These are phyloP conservation scores for Ditylenchus weischeri DNA, from an alignment of 2,888 invertebrate species.

Conservation along the genomic window DNA sequence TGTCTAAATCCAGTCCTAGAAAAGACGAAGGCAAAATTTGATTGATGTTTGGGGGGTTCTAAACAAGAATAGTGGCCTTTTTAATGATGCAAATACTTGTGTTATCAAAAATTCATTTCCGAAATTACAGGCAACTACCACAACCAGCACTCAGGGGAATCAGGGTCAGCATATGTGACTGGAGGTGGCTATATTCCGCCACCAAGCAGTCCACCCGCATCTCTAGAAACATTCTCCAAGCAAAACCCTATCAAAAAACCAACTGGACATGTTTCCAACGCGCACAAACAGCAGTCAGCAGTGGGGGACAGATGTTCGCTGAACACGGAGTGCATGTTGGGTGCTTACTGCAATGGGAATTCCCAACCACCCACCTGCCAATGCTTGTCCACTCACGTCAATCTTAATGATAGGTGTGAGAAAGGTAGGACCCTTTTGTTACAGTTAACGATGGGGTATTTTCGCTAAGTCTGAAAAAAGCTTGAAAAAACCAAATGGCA, in stretches of 20 bases:
- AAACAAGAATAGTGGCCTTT: no score
- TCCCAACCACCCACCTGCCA: constrained; percentile 55
- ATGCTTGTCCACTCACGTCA: constrained; percentile 58
- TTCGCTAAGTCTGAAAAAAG: no score
- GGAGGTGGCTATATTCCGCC: background rate
- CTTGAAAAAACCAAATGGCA: no score
- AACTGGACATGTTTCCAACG: background rate
- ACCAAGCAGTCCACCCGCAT: background rate
- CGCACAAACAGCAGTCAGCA: constrained; percentile 41
- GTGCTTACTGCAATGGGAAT: constrained; percentile 58
- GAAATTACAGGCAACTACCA: no score
- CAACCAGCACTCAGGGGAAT: no score
- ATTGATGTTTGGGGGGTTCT: no score
- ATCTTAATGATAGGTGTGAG: constrained; percentile 54
- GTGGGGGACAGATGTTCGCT: constrained; percentile 54
- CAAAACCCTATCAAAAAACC: background rate
- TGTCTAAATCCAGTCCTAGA: no score
- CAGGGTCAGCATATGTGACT: background rate
- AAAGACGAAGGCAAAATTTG: no score
- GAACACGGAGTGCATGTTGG: constrained; percentile 57
- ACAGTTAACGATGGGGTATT: no score
- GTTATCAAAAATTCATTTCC: no score
- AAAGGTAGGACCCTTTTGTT: constrained; percentile 40
- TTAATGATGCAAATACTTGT: no score
- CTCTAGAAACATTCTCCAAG: background rate